Evolutionary conservation across 1,140 invertebrate genomes (phyloP).

Genomic region (Polypedilum pembai): DNA sequence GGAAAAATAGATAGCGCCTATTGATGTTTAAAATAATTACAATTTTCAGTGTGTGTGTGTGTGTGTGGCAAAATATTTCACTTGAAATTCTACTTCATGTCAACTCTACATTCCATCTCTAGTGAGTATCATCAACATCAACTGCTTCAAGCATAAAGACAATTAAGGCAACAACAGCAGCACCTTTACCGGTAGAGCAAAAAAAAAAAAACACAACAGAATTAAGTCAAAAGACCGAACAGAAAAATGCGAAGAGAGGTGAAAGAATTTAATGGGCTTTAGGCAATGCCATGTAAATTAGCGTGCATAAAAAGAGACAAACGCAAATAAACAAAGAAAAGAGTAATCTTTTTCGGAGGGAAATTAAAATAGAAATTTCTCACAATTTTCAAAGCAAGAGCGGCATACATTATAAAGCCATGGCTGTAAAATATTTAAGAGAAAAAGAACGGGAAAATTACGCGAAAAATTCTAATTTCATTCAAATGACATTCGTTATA

Average conservation of each 20-base stretch:
- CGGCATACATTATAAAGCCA: no score
- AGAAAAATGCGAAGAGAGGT: no score
- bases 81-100: background rate
- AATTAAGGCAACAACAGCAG: background rate
- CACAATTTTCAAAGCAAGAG: background rate
- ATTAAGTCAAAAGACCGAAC: background rate
- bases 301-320: conserved; percentile 8
- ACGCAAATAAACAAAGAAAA: no score
- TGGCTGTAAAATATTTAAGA: no score
- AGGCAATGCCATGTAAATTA: background rate
- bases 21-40: no score
- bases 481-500: background rate
- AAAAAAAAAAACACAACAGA: background rate
- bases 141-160: background rate
- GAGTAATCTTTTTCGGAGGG: background rate
- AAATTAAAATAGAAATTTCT: background rate
- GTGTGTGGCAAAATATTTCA: no score
- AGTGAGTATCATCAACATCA: background rate
- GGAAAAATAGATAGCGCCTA: no score
- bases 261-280: background rate
- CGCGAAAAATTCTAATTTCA: conserved; percentile 15
- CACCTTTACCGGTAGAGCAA: background rate
- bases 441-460: background rate
- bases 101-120: background rate
- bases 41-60: no score